These are phyloP conservation scores for Aramus guarauna DNA, from an alignment of 2,113 vertebrate genomes.

Conservation along the genomic window DNA sequence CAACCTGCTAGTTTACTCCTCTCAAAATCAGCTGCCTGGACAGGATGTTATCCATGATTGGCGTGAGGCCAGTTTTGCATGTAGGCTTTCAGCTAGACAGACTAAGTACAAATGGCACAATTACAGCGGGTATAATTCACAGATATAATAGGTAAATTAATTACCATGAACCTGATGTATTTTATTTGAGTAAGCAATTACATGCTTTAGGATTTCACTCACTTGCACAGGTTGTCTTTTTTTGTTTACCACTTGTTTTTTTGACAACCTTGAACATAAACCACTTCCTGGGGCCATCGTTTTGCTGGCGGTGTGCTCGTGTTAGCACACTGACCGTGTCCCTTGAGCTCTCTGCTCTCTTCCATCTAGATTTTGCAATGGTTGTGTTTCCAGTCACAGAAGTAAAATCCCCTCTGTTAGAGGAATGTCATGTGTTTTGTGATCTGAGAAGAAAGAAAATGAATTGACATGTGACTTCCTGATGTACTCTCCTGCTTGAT, in stretches of 20 bases:
- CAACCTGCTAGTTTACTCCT: background rate
- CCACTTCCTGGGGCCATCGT: background rate
- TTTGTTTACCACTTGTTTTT: background rate
- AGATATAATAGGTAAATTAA: background rate
- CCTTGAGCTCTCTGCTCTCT: background rate
- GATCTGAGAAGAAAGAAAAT: background rate
- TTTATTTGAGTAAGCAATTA: background rate
- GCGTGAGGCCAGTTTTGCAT: background rate
- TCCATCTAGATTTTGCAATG: background rate
- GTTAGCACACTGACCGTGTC: rapidly evolving
- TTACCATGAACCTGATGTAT: too few relatives aligned
- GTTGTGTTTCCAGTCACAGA: background rate
- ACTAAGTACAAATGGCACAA: background rate
- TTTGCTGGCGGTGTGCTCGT: background rate
- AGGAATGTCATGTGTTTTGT: background rate
- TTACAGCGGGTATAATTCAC: background rate
- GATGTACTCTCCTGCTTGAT: background rate
- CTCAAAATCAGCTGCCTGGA: background rate
- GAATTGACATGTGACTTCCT: background rate
- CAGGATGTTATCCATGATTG: background rate
- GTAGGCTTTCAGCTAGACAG: background rate
- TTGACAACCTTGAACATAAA: background rate
- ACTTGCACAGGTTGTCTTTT: background rate
- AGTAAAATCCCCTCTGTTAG: background rate
- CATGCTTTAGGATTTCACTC: background rate